Percentiles rank a stretch among this genome's conserved stretches.
phyloP scores from a whole-genome alignment of 2,888 invertebrate genomes.

The Morinoia aosen region DNA sequence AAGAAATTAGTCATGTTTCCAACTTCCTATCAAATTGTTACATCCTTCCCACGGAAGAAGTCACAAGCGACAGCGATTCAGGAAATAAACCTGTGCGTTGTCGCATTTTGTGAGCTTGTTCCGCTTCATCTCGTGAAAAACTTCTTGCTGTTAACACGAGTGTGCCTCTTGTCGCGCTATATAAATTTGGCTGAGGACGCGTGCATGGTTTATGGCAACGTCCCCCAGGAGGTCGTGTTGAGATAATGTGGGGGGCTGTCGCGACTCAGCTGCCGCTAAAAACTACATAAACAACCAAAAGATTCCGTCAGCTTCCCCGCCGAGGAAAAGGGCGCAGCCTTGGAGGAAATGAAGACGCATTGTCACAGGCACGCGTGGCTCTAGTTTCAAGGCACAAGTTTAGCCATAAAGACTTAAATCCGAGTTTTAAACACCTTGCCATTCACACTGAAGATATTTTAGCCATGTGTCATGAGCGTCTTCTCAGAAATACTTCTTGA shows the following conservation, averaged over 20 bases:
- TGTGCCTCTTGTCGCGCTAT: neutral
- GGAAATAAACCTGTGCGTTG: neutral
- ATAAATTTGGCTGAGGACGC: constrained; percentile 45
- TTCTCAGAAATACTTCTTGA: neutral
- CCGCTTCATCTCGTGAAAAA: neutral
- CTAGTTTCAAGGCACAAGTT: neutral
- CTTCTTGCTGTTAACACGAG: neutral
- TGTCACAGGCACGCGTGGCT: neutral
- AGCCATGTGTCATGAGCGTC: neutral
- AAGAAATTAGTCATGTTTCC: neutral
- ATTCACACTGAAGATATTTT: neutral
- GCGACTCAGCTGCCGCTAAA: neutral
- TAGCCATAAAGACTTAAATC: neutral
- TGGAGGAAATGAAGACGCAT: neutral
- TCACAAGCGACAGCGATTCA: neutral
- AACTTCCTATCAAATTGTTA: neutral
- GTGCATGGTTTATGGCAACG: constrained; percentile 14
- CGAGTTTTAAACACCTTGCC: neutral
- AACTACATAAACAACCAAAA: constrained; percentile 35
- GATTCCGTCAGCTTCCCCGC: constrained; percentile 9
- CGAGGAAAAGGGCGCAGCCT: neutral
- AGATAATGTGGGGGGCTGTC: constrained; percentile 13
- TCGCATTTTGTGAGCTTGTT: neutral
- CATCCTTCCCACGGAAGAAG: neutral
- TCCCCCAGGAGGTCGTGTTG: constrained; percentile 29